Evolutionary conservation across 92 coral and sea anemone species (phyloP).

Genomic region (Porites rus): DNA sequence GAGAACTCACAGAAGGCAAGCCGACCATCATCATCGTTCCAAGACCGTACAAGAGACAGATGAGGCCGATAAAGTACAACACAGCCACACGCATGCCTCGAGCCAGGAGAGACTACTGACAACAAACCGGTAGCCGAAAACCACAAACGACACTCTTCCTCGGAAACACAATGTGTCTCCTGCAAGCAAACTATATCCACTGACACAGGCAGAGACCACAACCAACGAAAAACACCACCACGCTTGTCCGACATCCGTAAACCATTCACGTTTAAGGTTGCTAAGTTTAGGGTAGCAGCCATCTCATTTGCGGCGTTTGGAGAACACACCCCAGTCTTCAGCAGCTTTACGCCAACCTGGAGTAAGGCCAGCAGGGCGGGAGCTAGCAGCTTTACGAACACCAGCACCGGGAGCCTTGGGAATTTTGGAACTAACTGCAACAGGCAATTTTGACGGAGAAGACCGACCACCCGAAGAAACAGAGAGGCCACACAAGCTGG

Average conservation of each 20-base stretch:
- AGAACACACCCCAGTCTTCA: no score
- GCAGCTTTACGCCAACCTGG: no score
- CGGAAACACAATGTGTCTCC: constrained; percentile 28
- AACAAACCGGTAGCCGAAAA: neutral
- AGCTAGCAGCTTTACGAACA: no score
- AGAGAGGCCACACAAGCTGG: no score
- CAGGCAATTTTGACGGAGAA: no score
- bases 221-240: neutral
- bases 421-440: no score
- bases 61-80: constrained; percentile 28
- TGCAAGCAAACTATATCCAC: constrained; percentile 37
- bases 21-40: constrained; percentile 18
- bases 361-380: no score
- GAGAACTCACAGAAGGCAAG: constrained; percentile 22
- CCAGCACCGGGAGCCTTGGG: no score
- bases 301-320: no score
- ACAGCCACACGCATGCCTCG: constrained; percentile 24
- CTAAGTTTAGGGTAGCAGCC: no score
- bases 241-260: neutral
- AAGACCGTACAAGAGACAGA: neutral
- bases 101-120: constrained; percentile 18
- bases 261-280: neutral
- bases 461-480: no score
- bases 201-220: neutral
- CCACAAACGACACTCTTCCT: neutral